Base-by-base conservation (phyloP, 1,140 invertebrate genomes). In the Globodera ellingtonae region DNA sequence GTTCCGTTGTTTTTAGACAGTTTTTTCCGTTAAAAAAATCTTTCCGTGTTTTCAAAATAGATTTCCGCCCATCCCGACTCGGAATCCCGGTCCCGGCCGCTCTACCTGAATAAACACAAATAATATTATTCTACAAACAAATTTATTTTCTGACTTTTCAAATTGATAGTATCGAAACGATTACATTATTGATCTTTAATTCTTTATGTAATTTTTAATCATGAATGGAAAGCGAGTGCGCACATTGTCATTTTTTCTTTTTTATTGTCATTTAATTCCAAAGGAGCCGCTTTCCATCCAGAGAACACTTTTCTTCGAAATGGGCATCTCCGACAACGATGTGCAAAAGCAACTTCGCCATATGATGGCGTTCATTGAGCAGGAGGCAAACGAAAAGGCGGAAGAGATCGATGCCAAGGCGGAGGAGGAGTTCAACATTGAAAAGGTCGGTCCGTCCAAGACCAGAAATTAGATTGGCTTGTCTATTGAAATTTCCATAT, bases 301-400 rank as follows among this genome's bases (percentile, higher is more conserved):
- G n/a, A 56, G 6, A 52, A 15, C 44, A 44, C 62, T 44, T 46
- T 13, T 10, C 52, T 21, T 24, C 82, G 79, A 84, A 71, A 85
- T 85, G 84, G 84, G 84, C 35, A 85, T 85, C 72, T 85, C 84
- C 15, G 84, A 85, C 82, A 85, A 95, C 89, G 96, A 98, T 92
- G 97, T 98, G 89, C 95, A 98, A 91, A 98, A 98, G 91, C 96
- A 98, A 72, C 85, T 86, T 52, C 83, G 87, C 80, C 97, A 99
- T 91, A 99, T 99, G 97, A 98, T 99, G 95, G 97, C 96, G 91
- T 99, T 99, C 92, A 99, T 99, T 91, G 97, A 99, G 91, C 97
- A 99, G 93, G 97, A 99, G 91, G 97, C 97, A 90, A 98, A 98
- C 93, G 97, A 99, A 92, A 99, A 99, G 92, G 97, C 95, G 66